Evolutionary conservation across 1,140 invertebrate species (phyloP).

Genomic region (Thereuonema tuberculata): DNA sequence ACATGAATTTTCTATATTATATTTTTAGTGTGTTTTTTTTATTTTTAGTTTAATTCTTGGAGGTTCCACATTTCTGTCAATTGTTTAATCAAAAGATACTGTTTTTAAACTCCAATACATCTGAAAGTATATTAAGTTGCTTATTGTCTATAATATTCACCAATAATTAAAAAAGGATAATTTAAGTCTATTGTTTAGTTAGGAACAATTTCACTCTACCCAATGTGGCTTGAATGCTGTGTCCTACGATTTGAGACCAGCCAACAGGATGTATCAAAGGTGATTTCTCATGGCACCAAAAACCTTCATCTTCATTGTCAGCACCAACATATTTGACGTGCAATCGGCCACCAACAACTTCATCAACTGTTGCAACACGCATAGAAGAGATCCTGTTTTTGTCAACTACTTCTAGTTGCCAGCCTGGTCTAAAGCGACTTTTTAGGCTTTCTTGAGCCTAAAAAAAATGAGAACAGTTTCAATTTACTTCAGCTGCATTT

Average conservation of each 20-base stretch:
- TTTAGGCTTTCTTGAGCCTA: constrained; percentile 27
- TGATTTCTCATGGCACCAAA: constrained; percentile 94
- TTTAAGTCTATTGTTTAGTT: no score
- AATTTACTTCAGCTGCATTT: no score
- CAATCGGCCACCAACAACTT: constrained; percentile 79
- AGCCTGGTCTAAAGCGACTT: constrained; percentile 41
- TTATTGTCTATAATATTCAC: background rate
- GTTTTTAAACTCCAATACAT: no score
- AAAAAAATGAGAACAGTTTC: no score
- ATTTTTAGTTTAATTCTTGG: no score
- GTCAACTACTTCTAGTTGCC: constrained; percentile 86
- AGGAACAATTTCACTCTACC: no score
- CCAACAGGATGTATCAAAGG: constrained; percentile 88
- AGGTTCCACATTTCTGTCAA: no score
- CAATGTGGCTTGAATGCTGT: constrained; percentile 64
- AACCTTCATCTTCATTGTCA: constrained; percentile 55
- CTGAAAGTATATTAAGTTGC: no score
- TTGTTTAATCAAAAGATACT: no score
- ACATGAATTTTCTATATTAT: no score
- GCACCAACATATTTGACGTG: constrained; percentile 81
- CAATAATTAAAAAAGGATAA: no score
- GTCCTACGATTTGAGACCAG: constrained; percentile 71
- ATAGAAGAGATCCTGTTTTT: constrained; percentile 87
- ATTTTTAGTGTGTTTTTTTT: no score
- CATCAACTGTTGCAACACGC: constrained; percentile 72